phyloP scores from a whole-genome alignment of 2,888 invertebrate species.

The Apodemia zela region DNA sequence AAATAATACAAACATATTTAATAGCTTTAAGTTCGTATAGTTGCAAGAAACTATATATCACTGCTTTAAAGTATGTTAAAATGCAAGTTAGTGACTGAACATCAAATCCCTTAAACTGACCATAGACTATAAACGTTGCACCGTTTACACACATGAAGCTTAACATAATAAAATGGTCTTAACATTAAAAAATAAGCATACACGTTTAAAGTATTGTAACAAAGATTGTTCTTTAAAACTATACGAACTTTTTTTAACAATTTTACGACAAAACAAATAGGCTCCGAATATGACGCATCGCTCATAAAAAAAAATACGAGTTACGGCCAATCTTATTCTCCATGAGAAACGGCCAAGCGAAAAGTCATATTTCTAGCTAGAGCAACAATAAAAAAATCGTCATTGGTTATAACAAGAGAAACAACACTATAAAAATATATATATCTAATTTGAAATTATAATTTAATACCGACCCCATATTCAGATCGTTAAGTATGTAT shows the following conservation, averaged over 20 bases:
- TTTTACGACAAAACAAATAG: conserved; percentile 19
- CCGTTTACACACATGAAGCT: too few species aligned
- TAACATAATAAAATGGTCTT: not conserved
- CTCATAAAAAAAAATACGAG: conserved; percentile 16
- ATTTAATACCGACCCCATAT: conserved; percentile 44
- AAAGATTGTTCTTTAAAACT: not conserved
- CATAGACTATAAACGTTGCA: too few species aligned
- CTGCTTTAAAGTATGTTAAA: not conserved
- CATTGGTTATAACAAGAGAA: conserved; percentile 66
- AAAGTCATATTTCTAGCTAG: conserved; percentile 28
- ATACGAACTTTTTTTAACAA: conserved; percentile 11
- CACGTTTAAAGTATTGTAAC: not conserved
- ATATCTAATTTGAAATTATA: conserved; percentile 71
- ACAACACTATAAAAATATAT: conserved; percentile 77
- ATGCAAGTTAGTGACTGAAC: not conserved
- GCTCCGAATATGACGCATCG: conserved; percentile 28
- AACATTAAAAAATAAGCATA: not conserved
- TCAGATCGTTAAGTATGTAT: conserved; percentile 22
- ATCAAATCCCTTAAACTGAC: too few species aligned
- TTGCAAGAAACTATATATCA: not conserved
- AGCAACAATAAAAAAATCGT: conserved; percentile 60
- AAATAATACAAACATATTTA: conserved; percentile 21
- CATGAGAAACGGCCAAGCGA: conserved; percentile 22
- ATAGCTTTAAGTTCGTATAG: conserved; percentile 5
- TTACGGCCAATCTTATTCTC: conserved; percentile 17